Base-by-base conservation (phyloP, 2,113 vertebrate genomes). In the Hiodon alosoides region DNA sequence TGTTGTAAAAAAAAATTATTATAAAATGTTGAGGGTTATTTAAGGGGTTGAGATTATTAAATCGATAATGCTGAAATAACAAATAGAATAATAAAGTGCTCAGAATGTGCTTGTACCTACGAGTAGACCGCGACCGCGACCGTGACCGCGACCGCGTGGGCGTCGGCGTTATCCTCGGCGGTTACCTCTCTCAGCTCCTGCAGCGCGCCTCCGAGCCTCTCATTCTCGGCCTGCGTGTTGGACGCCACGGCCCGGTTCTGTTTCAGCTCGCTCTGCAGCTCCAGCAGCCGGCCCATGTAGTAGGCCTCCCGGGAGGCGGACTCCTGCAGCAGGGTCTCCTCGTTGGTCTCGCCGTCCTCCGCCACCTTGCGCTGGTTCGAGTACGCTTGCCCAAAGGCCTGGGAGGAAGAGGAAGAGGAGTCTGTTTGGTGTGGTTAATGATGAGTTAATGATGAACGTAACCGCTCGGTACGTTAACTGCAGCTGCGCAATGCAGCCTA, bases 351-450 rank as follows among this genome's bases (percentile, higher is more conserved):
- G 0, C 97, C 95, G 86, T 98, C 97, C 78, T 94, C 95, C 0
- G 96, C 97, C n/a, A 99, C 96, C 85, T 97, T 97, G 57, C 95
- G 95, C 83, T 98, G 97, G 76, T 93, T 92, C 0, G 94, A 94
- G 86, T 95, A 98, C 59, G 95, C 95, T 72, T 98, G 96, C 47
- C 95, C 94, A 61, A 99, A 98, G 0, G 97, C 97, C 97, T 99
- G 85, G 3, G 75, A 70, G 73, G 31, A 8, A 59, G 3, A 68
- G 51, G n/a, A 50, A 2, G 17, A 11, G 11, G 16, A 11, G n/a
- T 31, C 31, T 31, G 31, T 31, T 31, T 31, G 31, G 31, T 31
- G 31, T 31, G 31, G 31, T 31, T 31, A 31, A 31, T 31, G 31
- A 31, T 31, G 31, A 31, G 31, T 31, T 31, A 31, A 31, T 31